These are phyloP conservation scores for Eulemur rubriventer DNA, from an alignment of 2,797 vertebrate species.

Conservation along the genomic window DNA sequence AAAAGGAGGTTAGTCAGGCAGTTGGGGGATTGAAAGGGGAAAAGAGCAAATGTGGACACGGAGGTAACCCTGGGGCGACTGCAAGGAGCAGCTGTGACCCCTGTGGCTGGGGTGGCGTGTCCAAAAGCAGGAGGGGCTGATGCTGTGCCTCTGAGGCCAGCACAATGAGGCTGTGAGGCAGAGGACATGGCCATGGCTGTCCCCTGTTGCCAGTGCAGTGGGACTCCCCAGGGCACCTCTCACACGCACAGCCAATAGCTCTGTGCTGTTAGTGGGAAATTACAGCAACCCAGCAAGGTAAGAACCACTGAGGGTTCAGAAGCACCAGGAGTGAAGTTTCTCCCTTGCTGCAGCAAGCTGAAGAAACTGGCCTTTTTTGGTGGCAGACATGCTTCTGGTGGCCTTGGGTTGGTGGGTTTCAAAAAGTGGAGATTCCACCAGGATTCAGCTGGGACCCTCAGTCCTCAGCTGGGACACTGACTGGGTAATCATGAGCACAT, in stretches of 20 bases:
- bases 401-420: background rate
- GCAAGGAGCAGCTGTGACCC: background rate
- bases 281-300: background rate
- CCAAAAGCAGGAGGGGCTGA: background rate
- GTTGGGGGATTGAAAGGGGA: background rate
- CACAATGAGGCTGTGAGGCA: too few species aligned
- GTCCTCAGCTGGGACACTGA: background rate
- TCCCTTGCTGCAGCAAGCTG: background rate
- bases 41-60: accelerated
- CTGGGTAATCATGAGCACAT: background rate
- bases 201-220: background rate
- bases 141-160: background rate
- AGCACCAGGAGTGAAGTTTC: too few species aligned
- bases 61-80: accelerated
- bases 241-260: background rate
- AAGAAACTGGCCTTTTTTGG: background rate
- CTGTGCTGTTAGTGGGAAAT: background rate
- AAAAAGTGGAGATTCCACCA: background rate
- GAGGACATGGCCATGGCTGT: background rate
- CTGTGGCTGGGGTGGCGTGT: accelerated
- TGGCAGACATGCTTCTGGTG: background rate
- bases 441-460: background rate
- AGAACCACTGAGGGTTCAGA: background rate
- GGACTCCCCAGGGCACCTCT: background rate
- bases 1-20: background rate